Evolutionary conservation across 2,888 invertebrate species (phyloP).

Genomic region (Philonicus albiceps): DNA sequence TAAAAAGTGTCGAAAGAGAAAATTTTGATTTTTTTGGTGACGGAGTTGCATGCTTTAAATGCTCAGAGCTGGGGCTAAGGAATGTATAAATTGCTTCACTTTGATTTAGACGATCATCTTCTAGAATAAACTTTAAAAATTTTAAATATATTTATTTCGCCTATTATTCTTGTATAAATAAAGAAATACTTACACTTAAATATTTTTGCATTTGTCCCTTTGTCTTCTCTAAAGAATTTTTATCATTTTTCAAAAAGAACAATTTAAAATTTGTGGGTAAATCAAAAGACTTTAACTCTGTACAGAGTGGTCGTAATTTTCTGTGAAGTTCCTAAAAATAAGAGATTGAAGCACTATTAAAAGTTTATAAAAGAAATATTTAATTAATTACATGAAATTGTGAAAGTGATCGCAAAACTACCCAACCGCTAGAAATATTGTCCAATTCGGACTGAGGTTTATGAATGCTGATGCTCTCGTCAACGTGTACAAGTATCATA

Average conservation of each 20-base stretch:
- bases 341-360: conserved; percentile 55
- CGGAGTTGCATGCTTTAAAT: conserved; percentile 79
- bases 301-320: conserved; percentile 82
- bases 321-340: conserved; percentile 81
- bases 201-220: conserved; percentile 85
- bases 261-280: conserved; percentile 85
- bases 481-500: conserved; percentile 81
- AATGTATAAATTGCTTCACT: conserved; percentile 91
- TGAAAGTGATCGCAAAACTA: conserved; percentile 70
- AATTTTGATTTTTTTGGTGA: conserved; percentile 87
- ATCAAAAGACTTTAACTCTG: conserved; percentile 82
- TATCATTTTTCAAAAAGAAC: conserved; percentile 83
- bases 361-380: background rate
- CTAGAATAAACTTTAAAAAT: conserved; percentile 74
- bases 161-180: no score
- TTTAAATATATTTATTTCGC: no score
- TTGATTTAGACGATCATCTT: conserved; percentile 85
- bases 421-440: conserved; percentile 73
- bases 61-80: conserved; percentile 90
- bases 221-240: conserved; percentile 80
- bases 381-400: conserved; percentile 67
- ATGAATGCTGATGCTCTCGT: conserved; percentile 65
- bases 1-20: conserved; percentile 85
- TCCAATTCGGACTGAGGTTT: conserved; percentile 55
- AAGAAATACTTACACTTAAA: conserved; percentile 73